These are phyloP conservation scores for Macrosteles quadrilineatus DNA, from an alignment of 1,140 invertebrate species.

Conservation along the genomic window DNA sequence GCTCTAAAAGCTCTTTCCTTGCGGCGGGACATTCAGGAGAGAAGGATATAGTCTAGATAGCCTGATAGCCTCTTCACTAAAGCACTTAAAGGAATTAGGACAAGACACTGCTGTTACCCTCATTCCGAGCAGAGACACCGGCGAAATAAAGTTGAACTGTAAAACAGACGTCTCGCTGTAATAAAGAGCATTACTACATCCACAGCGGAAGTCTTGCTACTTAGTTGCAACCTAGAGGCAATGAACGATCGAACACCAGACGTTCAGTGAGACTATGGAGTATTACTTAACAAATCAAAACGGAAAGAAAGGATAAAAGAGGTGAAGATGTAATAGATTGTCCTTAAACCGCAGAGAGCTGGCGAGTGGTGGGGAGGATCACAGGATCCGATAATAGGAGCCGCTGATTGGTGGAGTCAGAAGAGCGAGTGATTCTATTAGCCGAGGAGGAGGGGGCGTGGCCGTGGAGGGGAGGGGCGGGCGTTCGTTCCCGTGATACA, in stretches of 20 bases:
- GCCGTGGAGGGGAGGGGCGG: background rate
- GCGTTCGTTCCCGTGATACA: background rate
- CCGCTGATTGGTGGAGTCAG: constrained; percentile 19
- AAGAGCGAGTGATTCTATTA: constrained; percentile 25
- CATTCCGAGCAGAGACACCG: no score
- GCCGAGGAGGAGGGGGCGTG: constrained; percentile 23
- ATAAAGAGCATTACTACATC: constrained; percentile 10
- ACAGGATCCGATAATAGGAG: constrained; percentile 5
- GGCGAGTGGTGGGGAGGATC: constrained; percentile 1
- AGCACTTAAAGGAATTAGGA: no score
- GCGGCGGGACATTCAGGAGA: no score
- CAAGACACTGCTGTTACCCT: no score
- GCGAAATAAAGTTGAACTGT: background rate
- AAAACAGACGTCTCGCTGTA: constrained; percentile 18
- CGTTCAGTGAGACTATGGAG: constrained; percentile 13
- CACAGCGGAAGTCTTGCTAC: constrained; percentile 2
- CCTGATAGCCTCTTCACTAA: no score
- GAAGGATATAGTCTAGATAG: no score
- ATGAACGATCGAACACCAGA: constrained; percentile 6
- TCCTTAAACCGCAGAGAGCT: constrained; percentile 11
- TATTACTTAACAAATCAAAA: constrained; percentile 26
- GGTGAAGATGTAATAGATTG: constrained; percentile 26
- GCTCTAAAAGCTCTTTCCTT: no score
- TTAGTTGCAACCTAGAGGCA: constrained; percentile 9
- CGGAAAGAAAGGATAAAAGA: constrained; percentile 19